Evolutionary conservation across 1,140 invertebrate genomes (phyloP), one percentile per base, ranked within the genome.

Genomic region (Orussus abietinus): DNA sequence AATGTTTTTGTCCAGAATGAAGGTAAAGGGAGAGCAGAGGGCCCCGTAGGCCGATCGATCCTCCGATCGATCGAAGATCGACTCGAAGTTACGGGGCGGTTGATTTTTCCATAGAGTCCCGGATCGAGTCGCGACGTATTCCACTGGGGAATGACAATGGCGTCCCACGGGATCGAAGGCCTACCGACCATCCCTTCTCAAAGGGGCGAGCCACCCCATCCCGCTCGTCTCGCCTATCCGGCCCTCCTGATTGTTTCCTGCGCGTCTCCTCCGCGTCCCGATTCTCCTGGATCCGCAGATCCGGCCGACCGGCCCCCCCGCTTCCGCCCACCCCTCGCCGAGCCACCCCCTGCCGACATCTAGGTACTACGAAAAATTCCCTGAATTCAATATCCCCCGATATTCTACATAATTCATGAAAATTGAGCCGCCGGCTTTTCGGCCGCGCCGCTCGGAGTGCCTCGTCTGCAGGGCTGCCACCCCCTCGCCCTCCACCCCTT

Each of bases 381-480:
- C 53, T 47, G 50, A 68, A 72, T 68, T 69, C 63, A 64, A 68
- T 70, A 65, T 63, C 47, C 53, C 59, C 49, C 59, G 48, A 60
- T 58, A 55, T 62, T 59, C 60, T 69, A 62, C 64, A 67, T 68
- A 68, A 66, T 70, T 69, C 62, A 69, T 69, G 60, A 67, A 67
- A 70, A 67, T 66, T 69, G 59, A 65, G 56, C 59, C 49, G 39
- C 41, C 44, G 54, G 49, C 53, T 54, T 59, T 59, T 66, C 55
- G 49, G 48, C 51, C 38, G 42, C 39, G 36, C 38, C 30, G 42
- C 33, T 39, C 47, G 42, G 48, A 42, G 40, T 21, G 45, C 34
- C 33, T 26, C 9, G 30, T 39, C 5, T n/a, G n/a, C n/a, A n/a
- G n/a, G n/a, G n/a, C 28, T 43, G n/a, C 31, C 26, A 38, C 17